Evolutionary conservation across 2,113 vertebrate species (phyloP).

Genomic region (Ptyas mucosa): DNA sequence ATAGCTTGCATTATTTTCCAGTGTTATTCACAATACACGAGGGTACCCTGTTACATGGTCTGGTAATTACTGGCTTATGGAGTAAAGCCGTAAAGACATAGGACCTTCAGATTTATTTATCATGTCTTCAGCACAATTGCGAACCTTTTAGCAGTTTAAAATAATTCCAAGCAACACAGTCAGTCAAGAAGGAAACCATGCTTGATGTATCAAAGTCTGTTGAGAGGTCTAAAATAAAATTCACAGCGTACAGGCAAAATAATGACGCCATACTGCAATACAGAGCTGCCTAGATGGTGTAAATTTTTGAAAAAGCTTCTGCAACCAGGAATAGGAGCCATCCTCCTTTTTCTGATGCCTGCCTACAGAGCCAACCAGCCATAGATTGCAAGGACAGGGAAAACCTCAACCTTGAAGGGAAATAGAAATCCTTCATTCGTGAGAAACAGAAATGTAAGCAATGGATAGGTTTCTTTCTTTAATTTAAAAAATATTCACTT

Average conservation of each 20-base stretch:
- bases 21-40: neutral
- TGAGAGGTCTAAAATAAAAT: neutral
- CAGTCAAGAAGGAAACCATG: neutral
- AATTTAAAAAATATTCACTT: neutral
- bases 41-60: neutral
- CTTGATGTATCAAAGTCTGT: neutral
- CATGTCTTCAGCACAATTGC: neutral
- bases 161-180: neutral
- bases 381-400: neutral
- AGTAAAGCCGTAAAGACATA: neutral
- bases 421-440: neutral
- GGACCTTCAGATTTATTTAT: neutral
- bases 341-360: constrained; percentile 29
- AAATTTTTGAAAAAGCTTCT: neutral
- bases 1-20: neutral
- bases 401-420: neutral
- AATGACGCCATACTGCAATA: neutral
- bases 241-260: neutral
- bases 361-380: constrained; percentile 31
- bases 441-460: neutral
- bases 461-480: neutral
- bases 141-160: neutral
- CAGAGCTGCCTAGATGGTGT: neutral
- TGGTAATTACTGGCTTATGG: neutral
- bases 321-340: neutral